Base-by-base conservation (phyloP, 1,140 invertebrate genomes). In the Zaprionus camerounensis region DNA sequence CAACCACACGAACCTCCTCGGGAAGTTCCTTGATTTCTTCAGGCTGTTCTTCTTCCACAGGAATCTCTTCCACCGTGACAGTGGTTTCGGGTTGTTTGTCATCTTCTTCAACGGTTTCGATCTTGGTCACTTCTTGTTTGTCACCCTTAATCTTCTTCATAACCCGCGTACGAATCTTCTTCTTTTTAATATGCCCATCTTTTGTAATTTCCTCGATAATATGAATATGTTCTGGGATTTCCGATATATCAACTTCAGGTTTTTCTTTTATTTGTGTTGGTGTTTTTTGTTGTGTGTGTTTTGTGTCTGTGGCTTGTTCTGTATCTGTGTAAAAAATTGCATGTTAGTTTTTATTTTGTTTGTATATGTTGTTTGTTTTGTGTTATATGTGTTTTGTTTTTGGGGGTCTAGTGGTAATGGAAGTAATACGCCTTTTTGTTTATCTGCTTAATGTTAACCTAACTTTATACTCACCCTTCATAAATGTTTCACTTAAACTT, bases 211-310 rank as follows among this genome's bases (percentile, higher is more conserved):
- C 65, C 61, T 91, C 81, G 17, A 77, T 6, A 26, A 76, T 53
- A 66, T 70, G 63, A 24, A 84, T 55, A 34, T 57, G 78, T 75
- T 91, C 84, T 26, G 90, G 82, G 7, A 61, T 58, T 71, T 87
- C 83, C 91, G 46, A 82, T 92, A 80, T 93, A 93, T 92, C 91
- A 65, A 66, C 80, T 51, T 81, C 74, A 7, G 93, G 92, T 93
- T 75, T 93, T 93, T 91, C 71, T 76, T 78, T 74, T 31, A 24
- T 75, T 76, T 86, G 80, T 91, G 80, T 94, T 93, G 55, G 82
- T 91, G 81, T 93, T 7, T 87, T 92, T 65, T 94, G 75, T 94
- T 79, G 92, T 93, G 91, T 94, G 93, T 94, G 92, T 93, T 91
- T 77, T 92, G 81, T 91, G 93, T 91, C 82, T 81, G 78, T 86